A percentile compares a stretch with the other conserved stretches of the same genome.
Evolutionary conservation across 2,888 invertebrate genomes (phyloP).

Genomic region (Dynastes maya): DNA sequence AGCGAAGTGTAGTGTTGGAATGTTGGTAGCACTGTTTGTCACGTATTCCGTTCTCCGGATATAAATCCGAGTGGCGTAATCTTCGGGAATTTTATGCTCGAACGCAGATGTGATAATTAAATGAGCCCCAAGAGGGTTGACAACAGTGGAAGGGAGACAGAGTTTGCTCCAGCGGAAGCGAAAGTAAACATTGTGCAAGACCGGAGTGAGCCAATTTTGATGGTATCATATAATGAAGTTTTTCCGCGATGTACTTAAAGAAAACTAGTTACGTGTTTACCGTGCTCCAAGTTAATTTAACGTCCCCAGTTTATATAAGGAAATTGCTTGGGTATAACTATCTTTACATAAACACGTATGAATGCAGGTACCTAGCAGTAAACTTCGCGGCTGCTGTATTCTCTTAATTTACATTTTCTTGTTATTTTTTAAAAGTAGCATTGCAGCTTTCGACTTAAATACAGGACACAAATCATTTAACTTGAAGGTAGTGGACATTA

Average conservation of each 20-base stretch:
- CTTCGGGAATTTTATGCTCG: slow-evolving; percentile 47
- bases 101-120: slow-evolving; percentile 48
- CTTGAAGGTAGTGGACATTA: no score
- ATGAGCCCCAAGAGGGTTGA: slow-evolving; percentile 39
- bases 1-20: slow-evolving; percentile 31
- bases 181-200: slow-evolving; percentile 46
- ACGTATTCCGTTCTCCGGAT: slow-evolving; percentile 44
- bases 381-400: not conserved
- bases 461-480: no score
- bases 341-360: not conserved
- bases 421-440: not conserved
- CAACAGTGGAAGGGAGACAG: slow-evolving; percentile 11
- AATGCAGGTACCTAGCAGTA: not conserved
- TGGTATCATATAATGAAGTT: slow-evolving; percentile 47
- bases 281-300: slow-evolving; percentile 32
- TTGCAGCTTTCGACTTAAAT: no score
- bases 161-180: slow-evolving; percentile 37
- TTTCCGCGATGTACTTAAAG: slow-evolving; percentile 44
- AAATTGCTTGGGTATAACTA: slow-evolving; percentile 39
- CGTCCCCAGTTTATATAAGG: slow-evolving; percentile 14
- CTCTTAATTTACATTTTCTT: not conserved
- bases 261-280: slow-evolving; percentile 47
- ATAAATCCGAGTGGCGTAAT: slow-evolving; percentile 47
- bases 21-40: slow-evolving; percentile 39
- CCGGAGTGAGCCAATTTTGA: slow-evolving; percentile 44